A percentile compares a stretch with the other conserved stretches of the same genome.
phyloP scores from a whole-genome alignment of 2,888 invertebrate genomes.

The Anaspis maculata region DNA sequence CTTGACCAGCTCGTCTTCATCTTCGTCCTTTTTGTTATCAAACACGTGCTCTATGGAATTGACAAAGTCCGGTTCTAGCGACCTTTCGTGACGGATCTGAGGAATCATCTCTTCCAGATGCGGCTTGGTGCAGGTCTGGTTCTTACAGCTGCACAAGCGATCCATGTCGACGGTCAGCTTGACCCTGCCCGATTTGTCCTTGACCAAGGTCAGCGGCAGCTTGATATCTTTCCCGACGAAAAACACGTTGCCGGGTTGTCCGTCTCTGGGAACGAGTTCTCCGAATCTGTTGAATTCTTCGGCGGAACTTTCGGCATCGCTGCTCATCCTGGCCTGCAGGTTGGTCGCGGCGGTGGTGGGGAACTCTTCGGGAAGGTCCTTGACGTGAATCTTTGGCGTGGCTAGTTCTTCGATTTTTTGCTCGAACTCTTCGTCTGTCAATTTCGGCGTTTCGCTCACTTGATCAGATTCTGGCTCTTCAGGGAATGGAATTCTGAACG shows the following conservation, averaged over 20 bases:
- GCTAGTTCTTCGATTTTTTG: too few species aligned
- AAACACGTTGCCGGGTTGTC: slow-evolving; percentile 22
- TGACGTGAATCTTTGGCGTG: too few species aligned
- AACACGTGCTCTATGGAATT: neutral
- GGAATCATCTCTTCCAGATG: slow-evolving; percentile 5
- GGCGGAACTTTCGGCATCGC: too few species aligned
- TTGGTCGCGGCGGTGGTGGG: slow-evolving; percentile 1
- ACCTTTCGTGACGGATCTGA: neutral
- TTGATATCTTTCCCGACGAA: slow-evolving; percentile 37
- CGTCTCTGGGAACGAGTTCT: slow-evolving; percentile 6
- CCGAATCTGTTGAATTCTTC: slow-evolving; percentile 7
- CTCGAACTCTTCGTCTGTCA: neutral
- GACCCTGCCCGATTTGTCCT: slow-evolving; percentile 31
- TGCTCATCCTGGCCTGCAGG: slow-evolving; percentile 1
- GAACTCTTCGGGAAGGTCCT: too few species aligned
- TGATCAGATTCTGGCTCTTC: too few species aligned
- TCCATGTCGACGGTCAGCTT: slow-evolving; percentile 37
- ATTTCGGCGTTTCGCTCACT: too few species aligned
- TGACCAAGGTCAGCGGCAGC: slow-evolving; percentile 34
- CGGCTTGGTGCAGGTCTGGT: slow-evolving; percentile 23
- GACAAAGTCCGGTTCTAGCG: neutral
- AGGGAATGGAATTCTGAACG: too few species aligned
- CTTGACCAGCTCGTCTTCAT: neutral
- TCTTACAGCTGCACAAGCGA: slow-evolving; percentile 34
- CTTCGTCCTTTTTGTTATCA: neutral